Percentiles rank a stretch among this genome's conserved stretches.
These are phyloP conservation scores for Himalopsyche japonica DNA, from an alignment of 2,888 invertebrate genomes.

Conservation along the genomic window DNA sequence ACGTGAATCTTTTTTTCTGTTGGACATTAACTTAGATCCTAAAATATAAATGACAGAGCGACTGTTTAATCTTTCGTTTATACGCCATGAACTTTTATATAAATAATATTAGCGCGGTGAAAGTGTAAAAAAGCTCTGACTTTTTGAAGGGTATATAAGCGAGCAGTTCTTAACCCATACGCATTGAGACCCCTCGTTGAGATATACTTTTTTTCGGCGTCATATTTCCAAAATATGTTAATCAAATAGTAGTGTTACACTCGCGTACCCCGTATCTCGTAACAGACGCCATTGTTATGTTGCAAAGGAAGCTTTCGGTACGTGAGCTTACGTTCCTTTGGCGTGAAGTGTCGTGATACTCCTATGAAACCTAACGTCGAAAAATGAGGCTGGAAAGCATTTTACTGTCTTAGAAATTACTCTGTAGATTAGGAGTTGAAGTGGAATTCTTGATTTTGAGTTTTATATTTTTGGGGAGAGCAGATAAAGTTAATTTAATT, in stretches of 20 bases:
- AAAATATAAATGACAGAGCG: no score
- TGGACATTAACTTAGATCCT: no score
- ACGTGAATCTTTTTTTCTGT: no score
- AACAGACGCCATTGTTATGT: constrained; percentile 17
- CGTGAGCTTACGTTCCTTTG: constrained; percentile 22
- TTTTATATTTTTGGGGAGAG: no score
- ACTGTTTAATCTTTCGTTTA: background rate
- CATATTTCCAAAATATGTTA: constrained; percentile 39
- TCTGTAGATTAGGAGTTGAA: background rate
- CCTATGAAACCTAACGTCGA: constrained; percentile 19
- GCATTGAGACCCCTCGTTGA: constrained; percentile 12
- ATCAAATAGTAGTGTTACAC: constrained; percentile 37
- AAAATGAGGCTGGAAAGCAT: background rate
- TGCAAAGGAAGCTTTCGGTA: constrained; percentile 23
- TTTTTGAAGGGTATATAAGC: background rate
- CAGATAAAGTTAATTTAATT: no score
- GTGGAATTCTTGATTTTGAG: background rate
- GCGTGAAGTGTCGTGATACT: constrained; percentile 17
- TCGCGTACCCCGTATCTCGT: constrained; percentile 12
- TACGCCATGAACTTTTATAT: background rate
- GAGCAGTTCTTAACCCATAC: constrained; percentile 19
- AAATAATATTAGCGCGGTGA: background rate
- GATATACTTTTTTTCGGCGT: constrained; percentile 26
- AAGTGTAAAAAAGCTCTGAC: background rate
- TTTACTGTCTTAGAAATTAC: background rate